phyloP scores from a whole-genome alignment of 2,888 invertebrate genomes.

The Villa cingulata region DNA sequence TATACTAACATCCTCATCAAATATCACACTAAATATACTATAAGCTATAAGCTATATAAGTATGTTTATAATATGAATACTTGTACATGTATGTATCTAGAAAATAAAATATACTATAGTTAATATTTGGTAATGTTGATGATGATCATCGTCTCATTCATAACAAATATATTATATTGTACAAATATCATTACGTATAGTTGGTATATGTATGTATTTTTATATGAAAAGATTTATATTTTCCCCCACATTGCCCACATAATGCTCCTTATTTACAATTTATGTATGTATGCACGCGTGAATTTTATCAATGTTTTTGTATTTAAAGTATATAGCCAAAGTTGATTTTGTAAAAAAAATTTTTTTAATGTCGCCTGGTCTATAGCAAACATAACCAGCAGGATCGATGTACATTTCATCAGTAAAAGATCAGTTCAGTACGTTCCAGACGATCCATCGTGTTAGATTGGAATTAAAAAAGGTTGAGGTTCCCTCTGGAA shows the following conservation, averaged over 20 bases:
- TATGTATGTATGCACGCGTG: not conserved
- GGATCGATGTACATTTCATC: conserved; percentile 11
- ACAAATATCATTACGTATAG: no score
- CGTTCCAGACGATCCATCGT: conserved; percentile 33
- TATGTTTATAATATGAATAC: no score
- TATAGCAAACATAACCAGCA: conserved; percentile 6
- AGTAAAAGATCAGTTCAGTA: conserved; percentile 26
- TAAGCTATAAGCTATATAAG: no score
- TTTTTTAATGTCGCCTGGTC: conserved; percentile 19
- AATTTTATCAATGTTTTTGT: not conserved
- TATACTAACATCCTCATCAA: no score
- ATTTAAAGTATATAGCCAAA: not conserved
- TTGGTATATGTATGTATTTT: not conserved
- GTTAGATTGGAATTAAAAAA: conserved; percentile 26
- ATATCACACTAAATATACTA: no score
- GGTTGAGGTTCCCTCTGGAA: conserved; percentile 18
- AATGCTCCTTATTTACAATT: not conserved
- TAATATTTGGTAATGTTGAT: not conserved
- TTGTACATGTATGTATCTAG: no score
- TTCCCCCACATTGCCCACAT: not conserved
- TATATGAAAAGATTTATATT: not conserved
- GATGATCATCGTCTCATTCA: not conserved
- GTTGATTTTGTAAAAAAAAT: not conserved
- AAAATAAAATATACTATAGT: no score
- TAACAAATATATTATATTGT: not conserved